phyloP scores from a whole-genome alignment of 2,113 vertebrate species.

The Bujurquina vittata region DNA sequence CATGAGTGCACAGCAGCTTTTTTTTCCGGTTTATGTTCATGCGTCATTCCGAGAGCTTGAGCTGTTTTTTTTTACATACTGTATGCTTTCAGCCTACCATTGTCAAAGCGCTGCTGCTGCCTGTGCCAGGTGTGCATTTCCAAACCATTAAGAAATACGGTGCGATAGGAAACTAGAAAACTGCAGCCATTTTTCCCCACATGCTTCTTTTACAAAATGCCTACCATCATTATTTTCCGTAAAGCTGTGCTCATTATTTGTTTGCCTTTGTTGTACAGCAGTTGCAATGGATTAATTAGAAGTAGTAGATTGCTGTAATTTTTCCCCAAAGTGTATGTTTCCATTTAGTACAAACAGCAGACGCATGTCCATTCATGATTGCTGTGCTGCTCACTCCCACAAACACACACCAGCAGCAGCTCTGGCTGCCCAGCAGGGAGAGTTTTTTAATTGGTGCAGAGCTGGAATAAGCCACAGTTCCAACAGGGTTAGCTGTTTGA shows the following conservation, averaged over 20 bases:
- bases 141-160: not conserved
- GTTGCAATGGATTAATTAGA: not conserved
- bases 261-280: not conserved
- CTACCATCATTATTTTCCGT: not conserved
- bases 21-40: constrained; percentile 4
- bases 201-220: not conserved
- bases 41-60: not conserved
- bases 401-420: not conserved
- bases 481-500: not conserved
- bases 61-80: not conserved
- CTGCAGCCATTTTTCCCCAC: not conserved
- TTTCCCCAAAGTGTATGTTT: constrained; percentile 5
- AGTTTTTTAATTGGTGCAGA: constrained; percentile 1
- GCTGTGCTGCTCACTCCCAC: not conserved
- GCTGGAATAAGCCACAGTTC: not conserved
- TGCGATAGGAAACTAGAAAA: constrained; percentile 20
- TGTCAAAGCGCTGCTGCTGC: constrained; percentile 27
- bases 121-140: constrained; percentile 24
- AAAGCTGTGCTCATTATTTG: not conserved
- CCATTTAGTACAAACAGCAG: not conserved
- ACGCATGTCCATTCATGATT: not conserved
- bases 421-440: not conserved
- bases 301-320: not conserved
- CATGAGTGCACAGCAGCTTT: not conserved
- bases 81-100: constrained; percentile 10